These are phyloP conservation scores for Dufourea novaeangliae DNA, from an alignment of 1,140 invertebrate genomes.

Conservation along the genomic window DNA sequence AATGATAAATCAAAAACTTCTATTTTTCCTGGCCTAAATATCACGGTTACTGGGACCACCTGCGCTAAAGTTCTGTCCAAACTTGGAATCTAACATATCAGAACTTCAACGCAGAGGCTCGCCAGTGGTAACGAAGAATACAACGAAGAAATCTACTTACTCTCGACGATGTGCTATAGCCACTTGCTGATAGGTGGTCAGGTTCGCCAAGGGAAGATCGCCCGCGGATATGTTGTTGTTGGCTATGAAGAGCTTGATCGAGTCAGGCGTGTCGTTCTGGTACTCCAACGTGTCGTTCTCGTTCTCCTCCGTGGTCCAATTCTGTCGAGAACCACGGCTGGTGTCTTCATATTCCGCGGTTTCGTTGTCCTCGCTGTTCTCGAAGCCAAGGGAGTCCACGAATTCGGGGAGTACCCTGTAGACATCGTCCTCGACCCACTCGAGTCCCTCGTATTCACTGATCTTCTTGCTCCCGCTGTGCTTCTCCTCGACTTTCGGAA, in stretches of 20 bases:
- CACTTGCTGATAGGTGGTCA: constrained; percentile 71
- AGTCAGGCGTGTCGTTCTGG: constrained; percentile 63
- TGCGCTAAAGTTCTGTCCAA: not conserved
- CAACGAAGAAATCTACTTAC: constrained; percentile 65
- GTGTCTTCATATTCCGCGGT: constrained; percentile 54
- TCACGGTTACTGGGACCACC: not conserved
- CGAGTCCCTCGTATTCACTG: constrained; percentile 75
- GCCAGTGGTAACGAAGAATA: no score
- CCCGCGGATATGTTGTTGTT: constrained; percentile 44
- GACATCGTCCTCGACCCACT: constrained; percentile 79
- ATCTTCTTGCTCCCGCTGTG: constrained; percentile 37
- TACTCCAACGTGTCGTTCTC: constrained; percentile 68
- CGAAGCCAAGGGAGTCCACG: constrained; percentile 60
- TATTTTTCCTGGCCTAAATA: not conserved
- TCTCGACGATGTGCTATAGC: constrained; percentile 69
- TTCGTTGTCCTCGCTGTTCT: constrained; percentile 54
- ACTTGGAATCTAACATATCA: not conserved
- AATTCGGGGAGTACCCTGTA: constrained; percentile 76
- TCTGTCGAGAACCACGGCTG: not conserved
- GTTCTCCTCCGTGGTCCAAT: constrained; percentile 21
- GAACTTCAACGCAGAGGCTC: constrained; percentile 5
- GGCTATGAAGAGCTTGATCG: constrained; percentile 17
- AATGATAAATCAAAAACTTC: not conserved
- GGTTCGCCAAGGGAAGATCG: constrained; percentile 59
- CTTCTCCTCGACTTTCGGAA: not conserved